Evolutionary conservation across 2,797 vertebrate genomes (phyloP).

Genomic region (Gymnothorax reevesii): DNA sequence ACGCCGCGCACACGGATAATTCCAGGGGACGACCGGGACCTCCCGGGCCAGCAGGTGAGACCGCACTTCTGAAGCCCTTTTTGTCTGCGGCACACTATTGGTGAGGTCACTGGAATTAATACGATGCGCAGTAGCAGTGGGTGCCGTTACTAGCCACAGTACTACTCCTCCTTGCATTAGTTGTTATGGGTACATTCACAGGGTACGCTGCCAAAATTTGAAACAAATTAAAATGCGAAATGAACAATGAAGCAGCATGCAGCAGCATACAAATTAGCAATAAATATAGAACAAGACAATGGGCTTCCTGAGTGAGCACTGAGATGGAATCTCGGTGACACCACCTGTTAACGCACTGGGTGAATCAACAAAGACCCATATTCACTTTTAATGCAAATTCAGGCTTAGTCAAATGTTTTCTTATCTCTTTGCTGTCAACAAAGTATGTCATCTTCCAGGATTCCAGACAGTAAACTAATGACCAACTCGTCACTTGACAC

Average conservation of each 20-base stretch:
- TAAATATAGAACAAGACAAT: too few species aligned
- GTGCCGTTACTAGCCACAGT: neutral
- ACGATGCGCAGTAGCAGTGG: neutral
- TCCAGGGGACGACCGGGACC: constrained; percentile 22
- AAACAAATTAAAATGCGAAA: neutral
- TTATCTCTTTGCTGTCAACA: too few species aligned
- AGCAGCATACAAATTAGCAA: too few species aligned
- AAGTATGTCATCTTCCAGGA: too few species aligned
- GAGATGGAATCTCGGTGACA: too few species aligned
- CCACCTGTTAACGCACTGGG: too few species aligned
- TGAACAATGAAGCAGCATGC: neutral
- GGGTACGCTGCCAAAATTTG: neutral
- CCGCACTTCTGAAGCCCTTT: neutral
- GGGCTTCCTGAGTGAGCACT: too few species aligned
- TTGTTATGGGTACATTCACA: neutral
- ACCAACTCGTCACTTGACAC: too few species aligned
- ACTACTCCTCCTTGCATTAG: neutral
- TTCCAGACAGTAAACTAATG: too few species aligned
- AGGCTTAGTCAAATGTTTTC: too few species aligned
- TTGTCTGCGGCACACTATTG: neutral
- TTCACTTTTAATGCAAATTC: too few species aligned
- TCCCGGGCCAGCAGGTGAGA: constrained; percentile 18
- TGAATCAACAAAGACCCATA: too few species aligned
- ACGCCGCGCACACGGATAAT: neutral
- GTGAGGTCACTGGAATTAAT: neutral